Conservation (phyloP, 2,797 vertebrate genomes). For the Buceros bicornis region DNA sequence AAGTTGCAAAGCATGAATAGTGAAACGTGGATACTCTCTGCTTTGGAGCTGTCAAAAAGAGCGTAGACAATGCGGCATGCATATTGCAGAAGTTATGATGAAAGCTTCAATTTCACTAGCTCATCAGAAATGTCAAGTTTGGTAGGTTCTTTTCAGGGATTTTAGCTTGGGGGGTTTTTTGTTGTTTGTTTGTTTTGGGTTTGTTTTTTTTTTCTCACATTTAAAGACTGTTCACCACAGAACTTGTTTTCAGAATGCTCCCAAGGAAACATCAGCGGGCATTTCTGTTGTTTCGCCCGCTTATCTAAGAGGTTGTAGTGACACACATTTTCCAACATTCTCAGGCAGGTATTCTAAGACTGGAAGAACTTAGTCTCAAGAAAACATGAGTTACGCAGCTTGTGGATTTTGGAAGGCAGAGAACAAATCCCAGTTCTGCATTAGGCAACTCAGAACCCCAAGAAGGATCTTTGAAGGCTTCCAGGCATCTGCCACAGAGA, state of each 20-base stretch:
- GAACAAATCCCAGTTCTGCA: background rate
- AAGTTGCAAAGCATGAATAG: background rate
- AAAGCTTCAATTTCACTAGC: background rate
- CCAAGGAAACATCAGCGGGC: background rate
- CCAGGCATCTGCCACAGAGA: background rate
- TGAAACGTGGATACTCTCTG: background rate
- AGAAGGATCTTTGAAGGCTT: background rate
- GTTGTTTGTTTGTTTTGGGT: too few species aligned
- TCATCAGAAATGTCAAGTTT: background rate
- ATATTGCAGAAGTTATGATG: background rate
- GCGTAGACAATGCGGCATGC: background rate
- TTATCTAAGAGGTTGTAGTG: background rate
- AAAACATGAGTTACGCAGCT: background rate
- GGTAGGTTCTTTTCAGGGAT: background rate
- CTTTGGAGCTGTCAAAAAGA: background rate
- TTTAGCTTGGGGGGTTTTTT: background rate
- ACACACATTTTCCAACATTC: fast-evolving
- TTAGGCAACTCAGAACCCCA: background rate
- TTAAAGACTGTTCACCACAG: background rate
- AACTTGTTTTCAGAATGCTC: background rate
- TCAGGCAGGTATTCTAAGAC: background rate
- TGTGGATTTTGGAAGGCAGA: background rate
- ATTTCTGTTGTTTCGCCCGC: background rate
- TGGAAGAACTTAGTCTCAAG: background rate
- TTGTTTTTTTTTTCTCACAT: background rate